Evolutionary conservation across 2,797 vertebrate species (phyloP).

Genomic region (Knipowitschia caucasica): DNA sequence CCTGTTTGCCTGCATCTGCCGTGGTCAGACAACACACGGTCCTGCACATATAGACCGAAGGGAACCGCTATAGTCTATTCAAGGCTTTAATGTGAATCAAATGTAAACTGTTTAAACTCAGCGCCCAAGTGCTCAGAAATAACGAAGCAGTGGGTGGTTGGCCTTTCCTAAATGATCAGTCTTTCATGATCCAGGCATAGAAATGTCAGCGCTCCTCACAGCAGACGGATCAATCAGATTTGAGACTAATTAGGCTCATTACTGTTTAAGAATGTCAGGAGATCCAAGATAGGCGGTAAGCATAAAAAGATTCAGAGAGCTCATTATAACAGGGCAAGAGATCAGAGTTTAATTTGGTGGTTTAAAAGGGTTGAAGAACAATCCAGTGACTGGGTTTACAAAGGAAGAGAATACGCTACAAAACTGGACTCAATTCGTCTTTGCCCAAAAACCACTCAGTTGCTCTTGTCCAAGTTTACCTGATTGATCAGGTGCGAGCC

Average conservation of each 20-base stretch:
- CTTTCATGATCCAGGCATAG: conserved; percentile 52
- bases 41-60: neutral
- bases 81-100: neutral
- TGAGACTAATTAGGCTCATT: conserved; percentile 36
- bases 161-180: conserved; percentile 46
- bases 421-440: too few relatives aligned
- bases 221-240: conserved; percentile 41
- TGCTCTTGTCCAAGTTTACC: too few relatives aligned
- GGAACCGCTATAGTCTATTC: conserved; percentile 4
- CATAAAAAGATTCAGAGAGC: conserved; percentile 19
- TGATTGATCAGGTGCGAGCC: too few relatives aligned
- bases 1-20: conserved; percentile 1
- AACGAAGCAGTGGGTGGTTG: conserved; percentile 38
- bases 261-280: conserved; percentile 31
- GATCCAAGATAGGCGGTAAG: conserved; percentile 18
- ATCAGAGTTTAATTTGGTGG: conserved; percentile 11
- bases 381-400: too few relatives aligned
- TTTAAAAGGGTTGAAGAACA: neutral
- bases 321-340: conserved; percentile 10
- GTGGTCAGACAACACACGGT: conserved; percentile 1
- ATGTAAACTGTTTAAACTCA: conserved; percentile 3
- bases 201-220: conserved; percentile 54
- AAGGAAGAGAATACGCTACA: neutral
- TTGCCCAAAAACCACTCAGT: too few relatives aligned
- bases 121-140: conserved; percentile 37